phyloP scores from a whole-genome alignment of 30 jellyfish, hydroid and myxozoan genomes.

The Cassiopea andromeda region DNA sequence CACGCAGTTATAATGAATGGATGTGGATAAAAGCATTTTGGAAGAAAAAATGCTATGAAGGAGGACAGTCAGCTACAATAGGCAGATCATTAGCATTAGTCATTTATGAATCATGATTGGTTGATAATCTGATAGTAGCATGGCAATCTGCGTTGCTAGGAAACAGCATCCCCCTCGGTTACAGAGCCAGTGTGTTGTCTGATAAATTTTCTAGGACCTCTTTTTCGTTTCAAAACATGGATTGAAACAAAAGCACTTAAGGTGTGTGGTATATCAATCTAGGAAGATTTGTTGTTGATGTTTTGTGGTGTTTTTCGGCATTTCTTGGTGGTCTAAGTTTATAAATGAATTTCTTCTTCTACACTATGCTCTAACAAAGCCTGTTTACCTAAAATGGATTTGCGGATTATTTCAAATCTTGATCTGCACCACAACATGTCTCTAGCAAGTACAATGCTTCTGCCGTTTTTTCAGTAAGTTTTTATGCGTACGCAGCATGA shows the following conservation, averaged over 20 bases:
- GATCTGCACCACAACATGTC: neutral
- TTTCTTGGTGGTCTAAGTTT: slow-evolving; percentile 31
- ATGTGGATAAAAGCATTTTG: too few relatives aligned
- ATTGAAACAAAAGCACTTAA: neutral
- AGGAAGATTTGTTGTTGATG: slow-evolving; percentile 4
- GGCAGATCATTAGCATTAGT: too few relatives aligned
- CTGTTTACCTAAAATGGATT: slow-evolving; percentile 27
- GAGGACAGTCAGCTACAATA: too few relatives aligned
- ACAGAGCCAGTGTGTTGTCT: too few relatives aligned
- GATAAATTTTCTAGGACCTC: too few relatives aligned
- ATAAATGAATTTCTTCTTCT: neutral
- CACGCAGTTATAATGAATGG: too few relatives aligned
- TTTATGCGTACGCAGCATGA: neutral
- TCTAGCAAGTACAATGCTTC: neutral
- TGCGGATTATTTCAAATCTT: slow-evolving; percentile 14
- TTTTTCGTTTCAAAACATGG: neutral
- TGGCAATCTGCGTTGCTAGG: too few relatives aligned
- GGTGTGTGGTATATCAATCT: neutral
- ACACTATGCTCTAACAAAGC: slow-evolving; percentile 13
- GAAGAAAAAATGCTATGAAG: too few relatives aligned
- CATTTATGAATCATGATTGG: too few relatives aligned
- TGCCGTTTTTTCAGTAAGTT: neutral
- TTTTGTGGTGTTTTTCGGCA: slow-evolving; percentile 16
- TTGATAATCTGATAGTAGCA: too few relatives aligned
- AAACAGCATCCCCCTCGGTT: too few relatives aligned